Percentiles rank a stretch among this genome's conserved stretches.
Conservation (phyloP, 2,797 vertebrate genomes). For the Chelmon rostratus region DNA sequence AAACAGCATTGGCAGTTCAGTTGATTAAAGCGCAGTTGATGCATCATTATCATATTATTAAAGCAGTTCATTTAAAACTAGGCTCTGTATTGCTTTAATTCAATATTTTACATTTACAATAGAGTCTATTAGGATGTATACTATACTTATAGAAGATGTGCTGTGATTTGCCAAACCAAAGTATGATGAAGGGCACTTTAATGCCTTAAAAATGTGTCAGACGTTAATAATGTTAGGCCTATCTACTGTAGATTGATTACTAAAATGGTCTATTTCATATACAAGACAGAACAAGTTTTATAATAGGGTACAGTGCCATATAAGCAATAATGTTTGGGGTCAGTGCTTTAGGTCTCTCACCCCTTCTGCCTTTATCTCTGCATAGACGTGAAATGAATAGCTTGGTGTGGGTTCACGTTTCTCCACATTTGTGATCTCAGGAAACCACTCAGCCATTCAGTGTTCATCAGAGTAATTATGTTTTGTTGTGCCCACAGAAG, state of each 20-base stretch:
- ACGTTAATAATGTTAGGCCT: neutral
- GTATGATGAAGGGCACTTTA: constrained; percentile 6
- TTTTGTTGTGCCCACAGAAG: constrained; percentile 70
- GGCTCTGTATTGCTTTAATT: neutral
- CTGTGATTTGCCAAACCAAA: neutral
- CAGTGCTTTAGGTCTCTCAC: constrained; percentile 16
- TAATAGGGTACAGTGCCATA: constrained; percentile 9
- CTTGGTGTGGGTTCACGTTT: constrained; percentile 46
- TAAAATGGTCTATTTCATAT: constrained; percentile 12
- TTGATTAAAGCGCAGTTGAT: constrained; percentile 39
- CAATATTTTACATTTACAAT: constrained; percentile 5
- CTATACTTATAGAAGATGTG: neutral
- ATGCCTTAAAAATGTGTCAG: neutral
- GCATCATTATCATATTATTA: constrained; percentile 36
- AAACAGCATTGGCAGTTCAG: constrained; percentile 24
- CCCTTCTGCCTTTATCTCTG: constrained; percentile 39
- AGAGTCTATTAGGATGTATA: neutral
- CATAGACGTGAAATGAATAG: constrained; percentile 46
- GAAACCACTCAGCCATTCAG: constrained; percentile 64
- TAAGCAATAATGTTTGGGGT: constrained; percentile 33
- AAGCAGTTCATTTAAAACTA: constrained; percentile 15
- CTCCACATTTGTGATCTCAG: constrained; percentile 59
- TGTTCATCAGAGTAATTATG: constrained; percentile 71
- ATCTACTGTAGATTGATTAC: neutral
- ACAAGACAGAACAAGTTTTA: constrained; percentile 26